Evolutionary conservation across 2,888 invertebrate species (phyloP), one percentile per base, ranked within the genome.

Genomic region (Panopea generosa): DNA sequence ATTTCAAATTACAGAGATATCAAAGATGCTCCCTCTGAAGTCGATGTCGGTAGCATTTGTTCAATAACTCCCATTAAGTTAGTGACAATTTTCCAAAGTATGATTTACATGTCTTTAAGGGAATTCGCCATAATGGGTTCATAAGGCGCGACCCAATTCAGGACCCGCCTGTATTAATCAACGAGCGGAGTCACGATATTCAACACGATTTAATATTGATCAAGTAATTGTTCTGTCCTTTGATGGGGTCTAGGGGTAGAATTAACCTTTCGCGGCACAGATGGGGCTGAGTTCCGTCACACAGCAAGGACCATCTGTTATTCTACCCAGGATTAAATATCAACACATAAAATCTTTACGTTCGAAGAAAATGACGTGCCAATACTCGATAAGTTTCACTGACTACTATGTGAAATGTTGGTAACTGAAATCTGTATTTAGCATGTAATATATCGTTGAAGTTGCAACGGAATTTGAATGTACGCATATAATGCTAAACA

Each of bases 191-290:
- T 62, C 45, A 59, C 53, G 73, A 78, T 70, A 70, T 59, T 70
- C 73, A 62, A 66, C 57, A 40, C 70, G 70, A 70, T 73, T 78
- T 74, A 70, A 78, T 78, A 78, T 78, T 74, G 73, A 78, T 78
- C 62, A 62, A 62, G 62, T 63, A 57, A 78, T 78, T 78, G 77
- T 78, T 69, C 67, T 45, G 62, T 52, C 43, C 75, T 59, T 69
- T 69, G 69, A 77, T 69, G 66, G 62, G 56, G 70, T 26, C 49
- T 24, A 52, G 61, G 55, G 60, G 63, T 78, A 74, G 73, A 71
- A 79, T 75, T 79, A 79, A 79, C 65, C 60, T 56, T 40, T 52
- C 52, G 56, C 55, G 26, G 63, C 75, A 75, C 74, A 74, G 71
- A 75, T 75, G 74, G 66, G 67, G 29, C 47, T 59, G 55, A 60